Evolutionary conservation across 2,797 vertebrate genomes (phyloP).

Genomic region (Alouatta caraya): DNA sequence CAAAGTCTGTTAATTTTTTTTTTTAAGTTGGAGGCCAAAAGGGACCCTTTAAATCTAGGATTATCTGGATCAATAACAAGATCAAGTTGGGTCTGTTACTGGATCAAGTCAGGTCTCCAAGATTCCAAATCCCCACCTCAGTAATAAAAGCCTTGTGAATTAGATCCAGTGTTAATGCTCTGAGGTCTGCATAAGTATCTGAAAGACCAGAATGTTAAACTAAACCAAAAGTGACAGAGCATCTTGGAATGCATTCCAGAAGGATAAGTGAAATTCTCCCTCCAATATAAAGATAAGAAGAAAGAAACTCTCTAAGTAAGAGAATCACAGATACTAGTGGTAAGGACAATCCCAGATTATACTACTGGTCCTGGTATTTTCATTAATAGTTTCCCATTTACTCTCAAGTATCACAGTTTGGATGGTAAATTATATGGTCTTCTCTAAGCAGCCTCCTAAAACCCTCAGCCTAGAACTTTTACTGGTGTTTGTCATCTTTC

Average conservation of each 20-base stretch:
- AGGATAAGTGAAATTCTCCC: neutral
- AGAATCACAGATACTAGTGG: neutral
- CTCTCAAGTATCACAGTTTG: neutral
- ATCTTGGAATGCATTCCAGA: neutral
- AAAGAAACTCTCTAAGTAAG: neutral
- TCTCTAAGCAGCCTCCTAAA: neutral
- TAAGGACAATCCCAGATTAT: neutral
- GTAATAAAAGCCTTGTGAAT: neutral
- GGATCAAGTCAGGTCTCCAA: neutral
- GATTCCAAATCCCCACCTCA: neutral
- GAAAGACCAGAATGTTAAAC: neutral
- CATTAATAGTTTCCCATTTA: neutral
- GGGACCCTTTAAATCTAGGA: neutral
- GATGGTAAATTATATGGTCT: neutral
- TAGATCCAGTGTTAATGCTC: neutral
- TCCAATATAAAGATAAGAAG: neutral
- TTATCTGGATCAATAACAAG: neutral
- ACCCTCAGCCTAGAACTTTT: neutral
- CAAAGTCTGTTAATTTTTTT: neutral
- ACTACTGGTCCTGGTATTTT: neutral
- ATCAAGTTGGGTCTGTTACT: neutral
- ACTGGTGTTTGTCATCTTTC: neutral
- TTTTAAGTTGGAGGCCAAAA: neutral
- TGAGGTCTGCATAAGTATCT: neutral
- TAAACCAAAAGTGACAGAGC: neutral